Percentiles rank a stretch among this genome's conserved stretches.
Conservation (phyloP, 2,888 invertebrate genomes). For the Colletes collaris region DNA sequence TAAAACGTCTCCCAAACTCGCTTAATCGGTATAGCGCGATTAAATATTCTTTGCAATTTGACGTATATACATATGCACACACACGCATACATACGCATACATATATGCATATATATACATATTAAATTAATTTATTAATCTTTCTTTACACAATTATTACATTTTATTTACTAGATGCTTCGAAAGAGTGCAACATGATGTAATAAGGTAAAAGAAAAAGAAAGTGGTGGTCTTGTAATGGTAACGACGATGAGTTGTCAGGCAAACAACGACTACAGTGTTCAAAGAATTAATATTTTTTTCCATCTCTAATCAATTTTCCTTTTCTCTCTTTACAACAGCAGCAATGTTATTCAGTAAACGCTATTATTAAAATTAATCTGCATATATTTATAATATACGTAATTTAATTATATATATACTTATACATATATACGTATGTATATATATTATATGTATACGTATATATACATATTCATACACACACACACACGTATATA, state of each 20-base stretch:
- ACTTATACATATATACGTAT: slow-evolving; percentile 46
- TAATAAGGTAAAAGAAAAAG: slow-evolving; percentile 63
- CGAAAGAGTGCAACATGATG: slow-evolving; percentile 68
- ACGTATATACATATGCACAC: slow-evolving; percentile 60
- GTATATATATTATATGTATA: slow-evolving; percentile 51
- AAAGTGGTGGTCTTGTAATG: slow-evolving; percentile 65
- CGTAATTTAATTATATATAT: slow-evolving; percentile 36
- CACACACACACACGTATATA: slow-evolving; percentile 61
- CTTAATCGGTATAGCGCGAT: slow-evolving; percentile 24
- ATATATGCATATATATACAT: slow-evolving; percentile 69
- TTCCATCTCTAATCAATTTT: slow-evolving; percentile 46
- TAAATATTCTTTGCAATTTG: slow-evolving; percentile 48
- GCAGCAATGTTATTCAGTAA: slow-evolving; percentile 67
- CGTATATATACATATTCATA: slow-evolving; percentile 46
- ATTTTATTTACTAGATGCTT: slow-evolving; percentile 71
- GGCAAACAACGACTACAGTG: slow-evolving; percentile 67
- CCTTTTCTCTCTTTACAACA: slow-evolving; percentile 72
- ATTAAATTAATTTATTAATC: slow-evolving; percentile 71
- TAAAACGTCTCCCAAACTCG: slow-evolving; percentile 26
- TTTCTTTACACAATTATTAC: slow-evolving; percentile 78
- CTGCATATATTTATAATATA: slow-evolving; percentile 66
- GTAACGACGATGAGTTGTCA: slow-evolving; percentile 64
- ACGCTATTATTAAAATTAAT: slow-evolving; percentile 75
- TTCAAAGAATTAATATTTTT: slow-evolving; percentile 50
- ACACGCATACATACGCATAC: slow-evolving; percentile 57